Conservation (phyloP, 2,113 vertebrate genomes). For the Vimba vimba region DNA sequence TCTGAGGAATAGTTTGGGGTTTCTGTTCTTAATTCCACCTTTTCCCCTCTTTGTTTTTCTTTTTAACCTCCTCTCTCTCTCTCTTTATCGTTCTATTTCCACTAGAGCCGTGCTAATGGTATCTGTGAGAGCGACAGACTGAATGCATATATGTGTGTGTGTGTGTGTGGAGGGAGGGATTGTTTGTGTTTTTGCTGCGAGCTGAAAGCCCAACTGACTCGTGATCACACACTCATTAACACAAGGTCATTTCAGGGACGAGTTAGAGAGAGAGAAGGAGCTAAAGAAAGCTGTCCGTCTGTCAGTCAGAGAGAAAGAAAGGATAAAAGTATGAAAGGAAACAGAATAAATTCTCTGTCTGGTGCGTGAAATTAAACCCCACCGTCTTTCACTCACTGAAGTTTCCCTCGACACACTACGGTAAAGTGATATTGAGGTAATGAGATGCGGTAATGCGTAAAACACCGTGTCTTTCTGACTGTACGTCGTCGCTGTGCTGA, state of each 20-base stretch:
- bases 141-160: slow-evolving; percentile 33
- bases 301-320: slow-evolving; percentile 24
- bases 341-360: neutral
- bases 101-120: slow-evolving; percentile 67
- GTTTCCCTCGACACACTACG: slow-evolving; percentile 6
- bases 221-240: slow-evolving; percentile 79
- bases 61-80: neutral
- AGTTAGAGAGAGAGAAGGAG: slow-evolving; percentile 43
- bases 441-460: neutral
- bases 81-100: slow-evolving; percentile 29
- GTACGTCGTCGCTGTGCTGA: neutral
- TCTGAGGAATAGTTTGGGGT: slow-evolving; percentile 21
- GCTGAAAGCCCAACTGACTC: slow-evolving; percentile 73
- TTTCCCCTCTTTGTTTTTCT: neutral
- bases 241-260: slow-evolving; percentile 79
- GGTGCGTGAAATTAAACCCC: slow-evolving; percentile 14
- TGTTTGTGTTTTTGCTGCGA: slow-evolving; percentile 46
- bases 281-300: neutral
- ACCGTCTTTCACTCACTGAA: neutral
- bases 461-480: neutral
- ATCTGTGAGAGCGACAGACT: slow-evolving; percentile 59
- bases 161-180: slow-evolving; percentile 55
- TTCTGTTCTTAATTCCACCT: slow-evolving; percentile 31
- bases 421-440: neutral
- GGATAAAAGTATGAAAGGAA: slow-evolving; percentile 29